These are phyloP conservation scores for Hassar affinis DNA, from an alignment of 2,113 vertebrate genomes.

Conservation along the genomic window DNA sequence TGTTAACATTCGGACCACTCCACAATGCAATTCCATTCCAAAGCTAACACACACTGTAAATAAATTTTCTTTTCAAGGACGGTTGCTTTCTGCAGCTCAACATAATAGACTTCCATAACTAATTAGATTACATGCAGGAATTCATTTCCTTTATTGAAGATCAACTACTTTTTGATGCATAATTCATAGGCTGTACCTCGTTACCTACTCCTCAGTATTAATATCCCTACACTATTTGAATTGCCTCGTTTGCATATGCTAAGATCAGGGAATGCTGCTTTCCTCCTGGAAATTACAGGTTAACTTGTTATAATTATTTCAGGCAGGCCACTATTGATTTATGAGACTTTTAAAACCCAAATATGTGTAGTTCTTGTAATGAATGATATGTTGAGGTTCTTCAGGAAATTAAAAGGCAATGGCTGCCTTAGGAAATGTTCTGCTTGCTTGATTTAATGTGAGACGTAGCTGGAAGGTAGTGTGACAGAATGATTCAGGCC, in stretches of 20 bases:
- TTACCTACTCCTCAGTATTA: slow-evolving; percentile 99
- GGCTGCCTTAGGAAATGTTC: slow-evolving; percentile 99
- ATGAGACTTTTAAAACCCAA: slow-evolving; percentile 99
- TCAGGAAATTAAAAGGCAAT: slow-evolving; percentile 99
- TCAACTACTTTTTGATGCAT: slow-evolving; percentile 99
- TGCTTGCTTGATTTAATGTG: slow-evolving; percentile 99
- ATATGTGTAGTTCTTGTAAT: slow-evolving; percentile 99
- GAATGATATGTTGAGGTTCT: slow-evolving; percentile 99
- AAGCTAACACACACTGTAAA: slow-evolving; percentile 99
- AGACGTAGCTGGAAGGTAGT: slow-evolving; percentile 98
- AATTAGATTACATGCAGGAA: slow-evolving; percentile 99
- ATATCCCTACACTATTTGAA: slow-evolving; percentile 99
- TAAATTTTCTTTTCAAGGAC: slow-evolving; percentile 99
- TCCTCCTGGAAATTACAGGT: slow-evolving; percentile 99
- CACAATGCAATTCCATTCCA: slow-evolving; percentile 91
- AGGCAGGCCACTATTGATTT: slow-evolving; percentile 99
- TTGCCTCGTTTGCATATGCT: slow-evolving; percentile 99
- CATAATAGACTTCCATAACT: slow-evolving; percentile 99
- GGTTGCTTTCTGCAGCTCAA: slow-evolving; percentile 99
- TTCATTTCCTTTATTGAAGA: slow-evolving; percentile 99
- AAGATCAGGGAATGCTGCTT: slow-evolving; percentile 93
- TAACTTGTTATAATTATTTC: slow-evolving; percentile 99
- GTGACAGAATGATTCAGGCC: slow-evolving; percentile 99
- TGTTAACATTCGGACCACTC: slow-evolving; percentile 88
- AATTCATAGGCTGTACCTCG: slow-evolving; percentile 99